phyloP scores from a whole-genome alignment of 2,797 vertebrate genomes.

The Hephaestus fuliginosus region DNA sequence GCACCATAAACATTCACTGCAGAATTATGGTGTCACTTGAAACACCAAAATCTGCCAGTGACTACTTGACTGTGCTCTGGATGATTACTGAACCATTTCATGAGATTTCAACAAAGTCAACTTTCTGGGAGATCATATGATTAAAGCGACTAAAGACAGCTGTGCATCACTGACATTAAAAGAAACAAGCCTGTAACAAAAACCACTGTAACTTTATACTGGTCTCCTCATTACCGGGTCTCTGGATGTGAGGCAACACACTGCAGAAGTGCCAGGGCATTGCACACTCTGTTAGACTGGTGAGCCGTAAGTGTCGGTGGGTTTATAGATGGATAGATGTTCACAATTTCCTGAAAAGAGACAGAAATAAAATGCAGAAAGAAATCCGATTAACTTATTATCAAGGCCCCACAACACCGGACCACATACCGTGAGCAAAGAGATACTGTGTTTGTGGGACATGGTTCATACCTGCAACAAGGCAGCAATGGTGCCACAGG shows the following conservation, averaged over 20 bases:
- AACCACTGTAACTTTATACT: not conserved
- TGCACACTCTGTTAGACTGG: conserved; percentile 98
- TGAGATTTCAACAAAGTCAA: not conserved
- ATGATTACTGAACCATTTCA: not conserved
- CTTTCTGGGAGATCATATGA: not conserved
- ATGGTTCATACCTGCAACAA: conserved; percentile 90
- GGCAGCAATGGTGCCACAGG: conserved; percentile 96
- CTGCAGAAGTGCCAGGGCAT: conserved; percentile 95
- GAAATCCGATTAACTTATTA: not conserved
- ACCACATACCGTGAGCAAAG: not conserved
- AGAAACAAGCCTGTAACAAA: not conserved
- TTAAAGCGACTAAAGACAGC: not conserved
- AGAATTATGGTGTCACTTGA: not conserved
- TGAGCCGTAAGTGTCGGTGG: conserved; percentile 97
- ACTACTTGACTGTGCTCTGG: not conserved
- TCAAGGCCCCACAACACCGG: not conserved
- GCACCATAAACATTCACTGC: not conserved
- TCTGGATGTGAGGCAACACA: conserved; percentile 99
- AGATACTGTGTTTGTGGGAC: not conserved
- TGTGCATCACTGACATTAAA: not conserved
- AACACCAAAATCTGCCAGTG: not conserved
- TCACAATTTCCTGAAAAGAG: conserved; percentile 94
- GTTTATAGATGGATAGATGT: conserved; percentile 99
- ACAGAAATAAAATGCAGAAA: not conserved
- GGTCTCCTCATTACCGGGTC: conserved; percentile 87